These are phyloP conservation scores for Catharus bicknelli DNA, from an alignment of 2,113 vertebrate genomes.

Conservation along the genomic window DNA sequence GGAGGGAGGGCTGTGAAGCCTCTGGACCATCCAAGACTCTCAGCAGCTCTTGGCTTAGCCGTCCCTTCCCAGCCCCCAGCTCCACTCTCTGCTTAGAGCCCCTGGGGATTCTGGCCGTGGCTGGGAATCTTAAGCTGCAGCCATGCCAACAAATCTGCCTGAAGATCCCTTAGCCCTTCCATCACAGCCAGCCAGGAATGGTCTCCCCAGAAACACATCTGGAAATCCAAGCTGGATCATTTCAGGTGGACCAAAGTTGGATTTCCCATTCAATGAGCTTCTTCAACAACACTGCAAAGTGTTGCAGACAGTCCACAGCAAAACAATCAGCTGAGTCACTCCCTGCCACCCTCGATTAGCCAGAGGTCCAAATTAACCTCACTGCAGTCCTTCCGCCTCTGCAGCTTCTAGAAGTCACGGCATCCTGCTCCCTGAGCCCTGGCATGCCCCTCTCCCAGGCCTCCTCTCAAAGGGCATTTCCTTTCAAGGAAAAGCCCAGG, in stretches of 20 bases:
- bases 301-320: neutral
- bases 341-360: neutral
- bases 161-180: neutral
- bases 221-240: neutral
- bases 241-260: neutral
- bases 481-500: neutral
- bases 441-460: neutral
- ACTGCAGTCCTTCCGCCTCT: neutral
- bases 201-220: neutral
- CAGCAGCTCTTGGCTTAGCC: neutral
- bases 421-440: neutral
- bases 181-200: neutral
- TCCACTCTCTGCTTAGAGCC: neutral
- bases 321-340: neutral
- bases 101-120: neutral
- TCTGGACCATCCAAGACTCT: rapidly evolving
- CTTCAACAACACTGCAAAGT: neutral
- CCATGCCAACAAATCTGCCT: neutral
- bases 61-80: neutral
- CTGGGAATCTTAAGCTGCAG: neutral
- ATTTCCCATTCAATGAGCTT: neutral
- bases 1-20: neutral
- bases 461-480: neutral
- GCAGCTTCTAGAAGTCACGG: neutral
- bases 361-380: neutral